phyloP scores from a whole-genome alignment of 2,797 vertebrate species.

The Gila robusta region DNA sequence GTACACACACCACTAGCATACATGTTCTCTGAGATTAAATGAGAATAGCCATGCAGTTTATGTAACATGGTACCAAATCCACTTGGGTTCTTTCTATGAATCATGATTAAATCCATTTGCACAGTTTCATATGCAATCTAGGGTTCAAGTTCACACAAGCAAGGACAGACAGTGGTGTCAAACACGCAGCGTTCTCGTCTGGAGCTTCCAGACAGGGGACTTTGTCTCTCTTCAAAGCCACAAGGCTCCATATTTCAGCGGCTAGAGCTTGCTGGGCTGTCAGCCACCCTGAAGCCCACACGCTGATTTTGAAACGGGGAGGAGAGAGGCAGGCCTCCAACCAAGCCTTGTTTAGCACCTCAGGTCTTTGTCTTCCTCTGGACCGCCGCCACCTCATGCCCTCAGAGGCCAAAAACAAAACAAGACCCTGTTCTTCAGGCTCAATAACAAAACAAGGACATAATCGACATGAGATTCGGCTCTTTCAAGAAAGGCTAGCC shows the following conservation, averaged over 20 bases:
- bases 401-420: constrained; percentile 30
- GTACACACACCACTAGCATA: constrained; percentile 13
- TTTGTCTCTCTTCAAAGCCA: constrained; percentile 62
- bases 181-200: constrained; percentile 44
- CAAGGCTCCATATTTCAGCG: constrained; percentile 61
- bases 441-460: constrained; percentile 62
- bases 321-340: constrained; percentile 44
- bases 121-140: constrained; percentile 30
- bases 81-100: constrained; percentile 9
- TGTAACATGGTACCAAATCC: neutral
- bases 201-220: constrained; percentile 56
- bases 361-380: constrained; percentile 47
- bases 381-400: constrained; percentile 39
- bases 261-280: constrained; percentile 46
- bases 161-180: constrained; percentile 50
- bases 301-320: constrained; percentile 37
- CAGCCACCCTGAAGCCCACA: constrained; percentile 38
- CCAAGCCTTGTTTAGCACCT: constrained; percentile 59
- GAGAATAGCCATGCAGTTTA: neutral
- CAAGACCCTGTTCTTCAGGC: constrained; percentile 51
- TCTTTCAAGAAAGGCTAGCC: constrained; percentile 46
- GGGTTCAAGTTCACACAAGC: constrained; percentile 21
- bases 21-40: neutral
- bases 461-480: constrained; percentile 31
- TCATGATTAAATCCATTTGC: constrained; percentile 17